phyloP scores from a whole-genome alignment of 2,888 invertebrate species.

The Escarpia spicata region DNA sequence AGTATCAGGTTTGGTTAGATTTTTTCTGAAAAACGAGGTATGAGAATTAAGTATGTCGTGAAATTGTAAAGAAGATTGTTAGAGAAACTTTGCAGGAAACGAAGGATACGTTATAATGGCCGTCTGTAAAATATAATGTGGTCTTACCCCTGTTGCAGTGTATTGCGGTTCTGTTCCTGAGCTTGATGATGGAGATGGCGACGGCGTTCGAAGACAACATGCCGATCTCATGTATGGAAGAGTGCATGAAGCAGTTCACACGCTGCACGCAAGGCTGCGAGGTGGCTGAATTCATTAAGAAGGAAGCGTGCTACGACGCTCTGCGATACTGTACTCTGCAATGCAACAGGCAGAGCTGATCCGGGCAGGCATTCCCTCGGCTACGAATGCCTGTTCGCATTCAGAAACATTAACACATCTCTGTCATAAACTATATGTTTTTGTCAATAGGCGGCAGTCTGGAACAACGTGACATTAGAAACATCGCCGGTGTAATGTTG shows the following conservation, averaged over 20 bases:
- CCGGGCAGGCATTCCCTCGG: neutral
- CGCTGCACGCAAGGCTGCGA: neutral
- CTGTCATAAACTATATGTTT: neutral
- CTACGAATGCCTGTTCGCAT: neutral
- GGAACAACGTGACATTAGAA: neutral
- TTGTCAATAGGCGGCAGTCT: neutral
- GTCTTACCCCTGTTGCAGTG: neutral
- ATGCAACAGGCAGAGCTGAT: neutral
- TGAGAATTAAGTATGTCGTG: too few relatives aligned
- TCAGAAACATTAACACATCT: neutral
- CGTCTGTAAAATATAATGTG: too few relatives aligned
- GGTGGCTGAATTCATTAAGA: neutral
- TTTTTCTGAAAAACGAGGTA: too few relatives aligned
- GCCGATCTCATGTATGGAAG: neutral
- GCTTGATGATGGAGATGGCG: neutral
- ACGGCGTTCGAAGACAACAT: neutral
- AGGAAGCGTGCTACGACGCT: neutral
- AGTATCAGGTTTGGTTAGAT: too few relatives aligned
- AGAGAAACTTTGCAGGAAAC: too few relatives aligned
- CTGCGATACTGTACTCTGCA: neutral
- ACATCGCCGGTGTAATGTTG: neutral
- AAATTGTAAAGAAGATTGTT: too few relatives aligned
- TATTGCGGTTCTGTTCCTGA: neutral
- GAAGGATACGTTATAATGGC: too few relatives aligned
- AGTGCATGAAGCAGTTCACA: neutral